These are phyloP conservation scores for Camponotus vicinus DNA, from an alignment of 1,140 invertebrate genomes.

Conservation along the genomic window DNA sequence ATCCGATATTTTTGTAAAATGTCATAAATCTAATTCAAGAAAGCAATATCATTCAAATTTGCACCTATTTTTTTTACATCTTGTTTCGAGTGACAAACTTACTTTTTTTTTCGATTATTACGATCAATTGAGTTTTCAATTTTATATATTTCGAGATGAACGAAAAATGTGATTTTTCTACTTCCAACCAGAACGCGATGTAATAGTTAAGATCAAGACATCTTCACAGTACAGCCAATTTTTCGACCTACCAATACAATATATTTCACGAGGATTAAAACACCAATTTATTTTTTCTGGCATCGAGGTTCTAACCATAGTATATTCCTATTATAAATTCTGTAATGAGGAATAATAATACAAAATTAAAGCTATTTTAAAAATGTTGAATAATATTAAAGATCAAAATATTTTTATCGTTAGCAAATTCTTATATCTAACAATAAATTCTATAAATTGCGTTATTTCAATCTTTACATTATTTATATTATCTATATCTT, in stretches of 20 bases:
- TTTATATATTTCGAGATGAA: conserved; percentile 25
- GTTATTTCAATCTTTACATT: too few relatives aligned
- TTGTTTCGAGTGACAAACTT: conserved; percentile 31
- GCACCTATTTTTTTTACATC: not conserved
- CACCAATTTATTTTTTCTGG: conserved; percentile 15
- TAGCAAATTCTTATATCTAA: not conserved
- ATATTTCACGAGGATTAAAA: conserved; percentile 38
- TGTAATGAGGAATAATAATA: not conserved
- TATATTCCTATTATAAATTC: conserved; percentile 22
- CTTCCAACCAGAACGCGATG: conserved; percentile 15
- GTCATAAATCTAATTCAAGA: conserved; percentile 20
- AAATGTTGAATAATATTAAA: not conserved
- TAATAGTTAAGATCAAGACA: conserved; percentile 24
- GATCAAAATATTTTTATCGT: conserved; percentile 36
- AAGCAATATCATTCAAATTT: conserved; percentile 13
- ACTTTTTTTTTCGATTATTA: conserved; percentile 27
- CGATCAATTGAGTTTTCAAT: conserved; percentile 55
- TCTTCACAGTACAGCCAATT: conserved; percentile 28
- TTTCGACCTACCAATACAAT: conserved; percentile 24
- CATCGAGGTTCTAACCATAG: not conserved
- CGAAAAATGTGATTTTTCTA: conserved; percentile 36
- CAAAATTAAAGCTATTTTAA: not conserved
- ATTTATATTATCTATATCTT: too few relatives aligned
- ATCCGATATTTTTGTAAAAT: not conserved
- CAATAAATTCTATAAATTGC: conserved; percentile 25